Conservation (phyloP, 2,113 vertebrate genomes). For the Anhinga rufa region DNA sequence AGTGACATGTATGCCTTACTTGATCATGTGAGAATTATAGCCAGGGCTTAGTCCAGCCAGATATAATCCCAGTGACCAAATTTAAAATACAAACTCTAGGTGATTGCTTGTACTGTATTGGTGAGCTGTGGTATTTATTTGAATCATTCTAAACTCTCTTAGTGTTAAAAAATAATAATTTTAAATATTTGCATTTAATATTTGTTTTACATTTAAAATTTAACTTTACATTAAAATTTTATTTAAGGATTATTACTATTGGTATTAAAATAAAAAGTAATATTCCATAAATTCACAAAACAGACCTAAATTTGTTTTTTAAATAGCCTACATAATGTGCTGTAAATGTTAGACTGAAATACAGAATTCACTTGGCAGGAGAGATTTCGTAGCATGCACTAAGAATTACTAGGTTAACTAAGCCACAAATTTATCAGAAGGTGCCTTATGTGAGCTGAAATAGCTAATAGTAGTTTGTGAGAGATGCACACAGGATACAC, state of each 20-base stretch:
- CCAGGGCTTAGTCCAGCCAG: not conserved
- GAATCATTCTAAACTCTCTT: not conserved
- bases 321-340: not conserved
- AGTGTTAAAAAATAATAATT: not conserved
- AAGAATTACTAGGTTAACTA: not conserved
- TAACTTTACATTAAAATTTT: not conserved
- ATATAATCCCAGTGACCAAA: not conserved
- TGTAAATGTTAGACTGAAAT: not conserved
- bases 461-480: not conserved
- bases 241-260: not conserved
- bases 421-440: not conserved
- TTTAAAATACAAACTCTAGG: not conserved
- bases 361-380: not conserved
- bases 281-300: not conserved
- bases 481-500: fast-evolving
- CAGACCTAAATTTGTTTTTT: not conserved
- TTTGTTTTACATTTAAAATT: not conserved
- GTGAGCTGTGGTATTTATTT: not conserved
- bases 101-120: not conserved
- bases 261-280: not conserved
- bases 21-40: not conserved
- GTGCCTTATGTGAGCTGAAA: not conserved
- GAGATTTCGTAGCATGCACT: not conserved
- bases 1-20: not conserved
- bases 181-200: not conserved